Base-by-base conservation (phyloP, 2,888 invertebrate species). In the Rugalucina vietnamica region DNA sequence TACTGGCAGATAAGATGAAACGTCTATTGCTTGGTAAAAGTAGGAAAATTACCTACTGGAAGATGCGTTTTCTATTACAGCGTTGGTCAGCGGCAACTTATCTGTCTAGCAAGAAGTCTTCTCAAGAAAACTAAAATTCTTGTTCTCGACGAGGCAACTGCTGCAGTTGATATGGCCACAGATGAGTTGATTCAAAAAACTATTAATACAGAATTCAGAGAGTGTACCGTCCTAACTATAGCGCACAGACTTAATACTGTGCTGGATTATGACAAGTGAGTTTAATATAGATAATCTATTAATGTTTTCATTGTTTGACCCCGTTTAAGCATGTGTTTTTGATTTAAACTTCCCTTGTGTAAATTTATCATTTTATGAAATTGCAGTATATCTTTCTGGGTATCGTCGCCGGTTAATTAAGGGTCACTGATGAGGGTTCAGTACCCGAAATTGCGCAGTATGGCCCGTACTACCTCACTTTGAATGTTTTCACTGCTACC, bases 281-380 rank as follows among this genome's bases (percentile, higher is more conserved):
- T 65, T 4, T 21, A 8, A 8, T 54, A 8, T 12, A 43, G 18
- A 10, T 21, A 18, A 36, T 5, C 2, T 29, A 36, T 39, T n/a
- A 24, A 18, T 77, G 91, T 93, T 75, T 92, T 95, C 95, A 86
- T 93, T 95, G 34, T 89, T 95, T 88, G 95, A 95, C 10, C 89
- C 95, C 73, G 95, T 95, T 79, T 91, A 94, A 69, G 95, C 95
- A 18, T 72, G 89, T n/a, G 92, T 95, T 12, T 91, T 89, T 50
- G 95, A 95, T 86, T 94, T 95, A 88, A 95, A 95, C 87, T 87
- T 93, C 1, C 95, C 95, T 0, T 18, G 18, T 12, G 18, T 10
- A 24, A 18, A 36, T 5, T 4, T 29, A 36, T 39, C 4, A 24
- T n/a, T 77, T 91, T 93, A n/a, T n/a, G n/a, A n/a, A n/a, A n/a